phyloP scores from a whole-genome alignment of 1,140 invertebrate species.

The Apis florea region DNA sequence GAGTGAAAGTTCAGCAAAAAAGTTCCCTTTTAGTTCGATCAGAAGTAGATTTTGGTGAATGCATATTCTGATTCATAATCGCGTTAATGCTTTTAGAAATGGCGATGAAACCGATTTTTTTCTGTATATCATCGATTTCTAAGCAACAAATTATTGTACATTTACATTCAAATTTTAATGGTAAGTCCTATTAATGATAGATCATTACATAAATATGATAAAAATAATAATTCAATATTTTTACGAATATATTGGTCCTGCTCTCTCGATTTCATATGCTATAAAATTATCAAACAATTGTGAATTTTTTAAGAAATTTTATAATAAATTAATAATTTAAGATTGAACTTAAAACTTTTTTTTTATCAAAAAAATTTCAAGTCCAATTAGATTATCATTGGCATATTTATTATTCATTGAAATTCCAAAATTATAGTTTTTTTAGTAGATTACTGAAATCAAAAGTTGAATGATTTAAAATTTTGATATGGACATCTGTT shows the following conservation, averaged over 20 bases:
- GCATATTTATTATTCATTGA: too few species aligned
- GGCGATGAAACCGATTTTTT: slow-evolving; percentile 27
- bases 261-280: not conserved
- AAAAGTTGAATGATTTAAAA: too few species aligned
- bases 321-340: not conserved
- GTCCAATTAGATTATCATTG: too few species aligned
- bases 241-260: slow-evolving; percentile 19
- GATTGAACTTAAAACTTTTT: too few species aligned
- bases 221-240: slow-evolving; percentile 50
- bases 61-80: not conserved
- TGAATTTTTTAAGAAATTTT: not conserved
- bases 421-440: too few species aligned
- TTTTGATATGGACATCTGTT: too few species aligned
- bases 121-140: slow-evolving; percentile 13
- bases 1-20: not conserved
- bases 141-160: slow-evolving; percentile 8
- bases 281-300: not conserved
- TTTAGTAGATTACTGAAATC: too few species aligned
- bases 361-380: too few species aligned
- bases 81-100: slow-evolving; percentile 1
- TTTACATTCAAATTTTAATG: slow-evolving; percentile 23
- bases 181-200: slow-evolving; percentile 42
- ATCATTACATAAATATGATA: slow-evolving; percentile 32
- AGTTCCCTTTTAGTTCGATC: not conserved
- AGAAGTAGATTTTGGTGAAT: not conserved